Base-by-base conservation (phyloP, 2,888 invertebrate genomes). In the Hirtodrosophila confusa region DNA sequence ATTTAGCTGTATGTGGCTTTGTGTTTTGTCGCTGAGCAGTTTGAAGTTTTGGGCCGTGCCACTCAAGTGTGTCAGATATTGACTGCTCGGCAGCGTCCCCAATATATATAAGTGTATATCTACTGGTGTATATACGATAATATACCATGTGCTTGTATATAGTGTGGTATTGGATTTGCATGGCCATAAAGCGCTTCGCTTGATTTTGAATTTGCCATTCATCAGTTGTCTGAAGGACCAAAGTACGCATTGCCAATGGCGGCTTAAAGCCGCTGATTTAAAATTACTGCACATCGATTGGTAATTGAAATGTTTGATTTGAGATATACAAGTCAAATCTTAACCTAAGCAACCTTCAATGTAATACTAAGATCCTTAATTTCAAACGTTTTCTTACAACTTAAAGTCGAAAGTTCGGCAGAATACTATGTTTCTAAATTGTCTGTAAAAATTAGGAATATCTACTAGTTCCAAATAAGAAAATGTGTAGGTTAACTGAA, bases 1-100 rank as follows among this genome's bases (percentile, higher is more conserved):
- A 27, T 45, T 23, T 23, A 12, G 5, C 31, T 37, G 4, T 11
- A 11, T 31, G 12, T 49, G 10, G 8, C 31, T 27, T 27, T 55
- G 29, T 33, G 23, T 40, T 37, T 61, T 63, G 63, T 40, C 62
- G 37, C 61, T 35, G 35, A 57, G 11, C 56, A 61, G 57, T 27
- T 60, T 33, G 45, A 44, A 43, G 36, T n/a, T 44, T 37, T 48
- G 47, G 64, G 24, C 51, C 40, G 33, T n/a, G 45, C n/a, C 56
- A 47, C 50, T 36, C 66, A 50, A 56, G 56, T 67, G 67, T 64
- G 64, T 54, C 71, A 57, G 71, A 47, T 43, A 53, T 66, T 53
- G 67, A 67, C 33, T 57, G 66, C 37, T 66, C 50, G 6, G 24
- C 69, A 50, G 11, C 39, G 44, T 39, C 36, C 31, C 37, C 54